Percentiles rank a stretch among this genome's conserved stretches.
These are phyloP conservation scores for Muscicapa striata DNA, from an alignment of 2,797 vertebrate species.

Conservation along the genomic window DNA sequence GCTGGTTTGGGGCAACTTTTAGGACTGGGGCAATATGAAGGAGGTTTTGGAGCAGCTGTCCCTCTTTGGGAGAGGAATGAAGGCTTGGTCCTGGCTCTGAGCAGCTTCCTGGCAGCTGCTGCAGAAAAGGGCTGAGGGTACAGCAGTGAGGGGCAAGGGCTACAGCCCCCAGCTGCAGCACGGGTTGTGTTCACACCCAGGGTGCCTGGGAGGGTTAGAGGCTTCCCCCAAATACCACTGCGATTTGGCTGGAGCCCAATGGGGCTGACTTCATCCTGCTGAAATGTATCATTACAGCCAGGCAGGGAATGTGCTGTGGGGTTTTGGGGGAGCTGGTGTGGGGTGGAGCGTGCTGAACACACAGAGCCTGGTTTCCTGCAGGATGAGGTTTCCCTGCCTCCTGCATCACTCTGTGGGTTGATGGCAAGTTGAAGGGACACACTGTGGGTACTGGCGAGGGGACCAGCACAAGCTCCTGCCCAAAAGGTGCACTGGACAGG, in stretches of 20 bases:
- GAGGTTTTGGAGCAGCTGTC: background rate
- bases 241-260: background rate
- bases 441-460: background rate
- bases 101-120: background rate
- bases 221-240: background rate
- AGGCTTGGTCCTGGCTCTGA: background rate
- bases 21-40: background rate
- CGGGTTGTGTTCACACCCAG: background rate
- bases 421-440: background rate
- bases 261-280: background rate
- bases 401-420: background rate
- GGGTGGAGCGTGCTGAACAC: fast-evolving
- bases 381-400: background rate
- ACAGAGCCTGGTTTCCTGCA: background rate
- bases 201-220: background rate
- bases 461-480: background rate
- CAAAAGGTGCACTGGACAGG: fast-evolving
- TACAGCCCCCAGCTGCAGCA: background rate
- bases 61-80: background rate
- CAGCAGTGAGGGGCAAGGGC: background rate
- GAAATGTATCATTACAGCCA: conserved; percentile 10
- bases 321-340: background rate
- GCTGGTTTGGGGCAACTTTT: background rate
- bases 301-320: background rate
- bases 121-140: background rate